A percentile compares a stretch with the other conserved stretches of the same genome.
Evolutionary conservation across 2,797 vertebrate species (phyloP).

Genomic region (Lacerta agilis): DNA sequence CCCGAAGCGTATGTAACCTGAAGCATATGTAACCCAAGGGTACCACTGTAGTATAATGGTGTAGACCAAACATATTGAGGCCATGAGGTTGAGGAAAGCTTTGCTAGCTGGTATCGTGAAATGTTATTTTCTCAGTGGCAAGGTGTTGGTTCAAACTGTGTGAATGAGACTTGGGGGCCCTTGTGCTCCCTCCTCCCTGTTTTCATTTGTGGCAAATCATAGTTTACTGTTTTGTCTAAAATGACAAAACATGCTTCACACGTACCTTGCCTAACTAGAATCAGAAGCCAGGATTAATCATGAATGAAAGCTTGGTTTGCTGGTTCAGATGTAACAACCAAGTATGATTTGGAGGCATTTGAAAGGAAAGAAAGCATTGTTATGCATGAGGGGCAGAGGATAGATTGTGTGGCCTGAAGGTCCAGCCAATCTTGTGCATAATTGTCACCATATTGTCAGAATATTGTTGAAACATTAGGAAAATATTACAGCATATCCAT

Average conservation of each 20-base stretch:
- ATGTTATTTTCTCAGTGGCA: not conserved
- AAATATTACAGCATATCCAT: not conserved
- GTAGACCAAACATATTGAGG: too few relatives aligned
- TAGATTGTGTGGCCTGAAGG: not conserved
- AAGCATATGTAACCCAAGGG: too few relatives aligned
- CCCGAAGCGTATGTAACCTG: too few relatives aligned
- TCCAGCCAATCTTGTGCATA: not conserved
- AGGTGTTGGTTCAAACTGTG: not conserved
- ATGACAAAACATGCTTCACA: not conserved
- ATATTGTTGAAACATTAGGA: not conserved
- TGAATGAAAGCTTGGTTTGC: not conserved
- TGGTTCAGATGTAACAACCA: not conserved
- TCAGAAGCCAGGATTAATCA: not conserved
- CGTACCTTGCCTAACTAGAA: not conserved
- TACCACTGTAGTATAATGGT: too few relatives aligned
- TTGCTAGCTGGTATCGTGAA: not conserved
- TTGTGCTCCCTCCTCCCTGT: not conserved
- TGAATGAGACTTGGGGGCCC: not conserved
- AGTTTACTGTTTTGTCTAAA: not conserved
- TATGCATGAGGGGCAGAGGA: not conserved
- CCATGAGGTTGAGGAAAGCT: too few relatives aligned
- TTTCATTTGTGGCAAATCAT: not conserved
- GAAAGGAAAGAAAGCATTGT: not conserved
- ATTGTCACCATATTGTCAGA: not conserved
- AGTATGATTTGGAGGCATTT: not conserved